Conservation (phyloP, 2,797 vertebrate genomes). For the Heliangelus exortis region DNA sequence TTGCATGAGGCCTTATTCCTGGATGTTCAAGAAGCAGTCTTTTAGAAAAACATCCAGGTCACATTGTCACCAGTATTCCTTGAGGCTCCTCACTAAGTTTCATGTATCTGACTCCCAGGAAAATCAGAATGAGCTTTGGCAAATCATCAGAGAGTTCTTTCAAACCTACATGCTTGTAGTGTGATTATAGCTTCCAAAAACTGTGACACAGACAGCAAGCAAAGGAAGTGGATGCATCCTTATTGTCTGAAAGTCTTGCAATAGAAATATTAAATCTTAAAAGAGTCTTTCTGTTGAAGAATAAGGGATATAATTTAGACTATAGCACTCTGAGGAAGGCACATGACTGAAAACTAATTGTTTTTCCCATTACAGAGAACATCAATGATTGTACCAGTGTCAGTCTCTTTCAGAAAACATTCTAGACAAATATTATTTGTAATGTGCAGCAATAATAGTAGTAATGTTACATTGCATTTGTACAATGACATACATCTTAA, state of each 20-base stretch:
- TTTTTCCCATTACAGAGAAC: slow-evolving; percentile 46
- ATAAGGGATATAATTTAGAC: slow-evolving; percentile 38
- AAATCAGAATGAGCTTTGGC: neutral
- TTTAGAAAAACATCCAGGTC: neutral
- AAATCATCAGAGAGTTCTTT: neutral
- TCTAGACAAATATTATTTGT: slow-evolving; percentile 23
- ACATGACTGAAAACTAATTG: slow-evolving; percentile 61
- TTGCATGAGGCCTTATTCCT: neutral
- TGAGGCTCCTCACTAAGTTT: neutral
- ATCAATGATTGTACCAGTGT: neutral
- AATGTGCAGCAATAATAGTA: slow-evolving; percentile 1
- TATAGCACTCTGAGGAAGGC: neutral
- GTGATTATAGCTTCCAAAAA: slow-evolving; percentile 14
- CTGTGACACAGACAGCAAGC: neutral
- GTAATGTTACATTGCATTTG: slow-evolving; percentile 30
- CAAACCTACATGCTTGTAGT: neutral
- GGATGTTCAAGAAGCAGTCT: neutral
- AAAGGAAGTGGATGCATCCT: neutral
- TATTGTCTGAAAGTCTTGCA: neutral
- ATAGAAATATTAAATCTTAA: neutral
- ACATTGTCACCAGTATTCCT: neutral
- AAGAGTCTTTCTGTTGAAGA: neutral
- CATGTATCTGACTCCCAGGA: neutral
- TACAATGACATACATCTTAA: slow-evolving; percentile 1
- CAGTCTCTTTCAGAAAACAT: neutral